A percentile compares a stretch with the other conserved stretches of the same genome.
These are phyloP conservation scores for Nomada hirtipes DNA, from an alignment of 2,888 invertebrate species.

Conservation along the genomic window DNA sequence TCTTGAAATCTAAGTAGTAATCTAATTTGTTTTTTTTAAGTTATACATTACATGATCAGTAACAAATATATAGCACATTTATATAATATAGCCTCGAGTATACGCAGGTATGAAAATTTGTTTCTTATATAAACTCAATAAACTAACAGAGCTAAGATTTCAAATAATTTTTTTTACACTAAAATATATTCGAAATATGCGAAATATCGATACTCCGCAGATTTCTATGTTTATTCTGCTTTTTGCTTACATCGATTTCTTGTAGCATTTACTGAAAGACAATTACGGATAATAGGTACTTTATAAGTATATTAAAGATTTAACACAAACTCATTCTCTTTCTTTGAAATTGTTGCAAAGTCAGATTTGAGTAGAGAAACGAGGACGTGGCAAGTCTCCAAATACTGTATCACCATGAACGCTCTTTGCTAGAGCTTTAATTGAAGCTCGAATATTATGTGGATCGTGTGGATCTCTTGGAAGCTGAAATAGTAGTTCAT, in stretches of 20 bases:
- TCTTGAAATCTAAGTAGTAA: slow-evolving; percentile 29
- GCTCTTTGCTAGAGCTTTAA: slow-evolving; percentile 95
- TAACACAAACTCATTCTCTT: slow-evolving; percentile 54
- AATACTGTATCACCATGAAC: slow-evolving; percentile 95
- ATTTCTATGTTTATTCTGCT: slow-evolving; percentile 62
- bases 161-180: slow-evolving; percentile 46
- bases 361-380: slow-evolving; percentile 94
- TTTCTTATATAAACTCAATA: slow-evolving; percentile 46
- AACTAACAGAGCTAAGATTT: slow-evolving; percentile 53
- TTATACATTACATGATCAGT: slow-evolving; percentile 35
- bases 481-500: slow-evolving; percentile 68
- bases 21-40: slow-evolving; percentile 22
- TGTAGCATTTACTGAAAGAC: slow-evolving; percentile 70
- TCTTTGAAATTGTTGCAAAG: slow-evolving; percentile 63
- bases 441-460: slow-evolving; percentile 95
- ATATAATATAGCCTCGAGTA: slow-evolving; percentile 48
- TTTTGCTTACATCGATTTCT: slow-evolving; percentile 65
- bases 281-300: slow-evolving; percentile 64
- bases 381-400: slow-evolving; percentile 94
- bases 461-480: slow-evolving; percentile 84
- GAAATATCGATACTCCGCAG: slow-evolving; percentile 49
- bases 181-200: slow-evolving; percentile 52
- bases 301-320: slow-evolving; percentile 59
- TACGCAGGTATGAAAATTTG: slow-evolving; percentile 52
- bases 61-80: slow-evolving; percentile 49